phyloP scores from a whole-genome alignment of 1,140 invertebrate species.

The Pseudomyrmex sp. region DNA sequence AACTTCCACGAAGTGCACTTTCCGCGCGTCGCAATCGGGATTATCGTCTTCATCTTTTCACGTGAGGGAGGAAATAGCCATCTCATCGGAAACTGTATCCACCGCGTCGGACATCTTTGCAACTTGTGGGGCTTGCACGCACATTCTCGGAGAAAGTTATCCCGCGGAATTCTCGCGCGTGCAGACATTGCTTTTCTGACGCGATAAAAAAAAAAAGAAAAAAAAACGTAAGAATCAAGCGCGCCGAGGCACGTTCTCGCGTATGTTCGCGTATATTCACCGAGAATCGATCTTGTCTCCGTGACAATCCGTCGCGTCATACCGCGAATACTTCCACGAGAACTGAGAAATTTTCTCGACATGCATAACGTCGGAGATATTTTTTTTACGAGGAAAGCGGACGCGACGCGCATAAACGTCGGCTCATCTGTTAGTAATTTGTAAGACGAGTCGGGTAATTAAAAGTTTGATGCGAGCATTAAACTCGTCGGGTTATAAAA shows the following conservation, averaged over 20 bases:
- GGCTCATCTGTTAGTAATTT: conserved; percentile 84
- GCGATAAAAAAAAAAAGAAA: not conserved
- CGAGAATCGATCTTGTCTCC: not conserved
- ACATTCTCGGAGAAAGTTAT: not conserved
- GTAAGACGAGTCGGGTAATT: conserved; percentile 83
- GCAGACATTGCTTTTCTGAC: conserved; percentile 5
- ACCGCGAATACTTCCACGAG: not conserved
- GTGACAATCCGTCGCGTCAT: not conserved
- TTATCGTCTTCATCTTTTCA: conserved; percentile 68
- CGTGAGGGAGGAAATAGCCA: conserved; percentile 49
- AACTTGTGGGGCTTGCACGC: conserved; percentile 29
- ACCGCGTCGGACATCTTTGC: conserved; percentile 64
- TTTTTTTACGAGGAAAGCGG: conserved; percentile 76
- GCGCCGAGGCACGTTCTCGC: no score
- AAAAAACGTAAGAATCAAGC: no score
- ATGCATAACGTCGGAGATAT: conserved; percentile 14
- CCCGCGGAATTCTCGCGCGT: not conserved
- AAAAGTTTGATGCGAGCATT: conserved; percentile 84
- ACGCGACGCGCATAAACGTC: conserved; percentile 75
- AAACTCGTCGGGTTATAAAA: conserved; percentile 83
- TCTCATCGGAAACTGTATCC: conserved; percentile 56
- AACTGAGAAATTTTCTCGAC: conserved; percentile 10
- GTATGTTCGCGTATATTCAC: not conserved
- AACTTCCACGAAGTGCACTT: conserved; percentile 62
- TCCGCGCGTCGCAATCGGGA: conserved; percentile 40